Base-by-base conservation (phyloP, 2,888 invertebrate genomes). In the Andrena haemorrhoa region DNA sequence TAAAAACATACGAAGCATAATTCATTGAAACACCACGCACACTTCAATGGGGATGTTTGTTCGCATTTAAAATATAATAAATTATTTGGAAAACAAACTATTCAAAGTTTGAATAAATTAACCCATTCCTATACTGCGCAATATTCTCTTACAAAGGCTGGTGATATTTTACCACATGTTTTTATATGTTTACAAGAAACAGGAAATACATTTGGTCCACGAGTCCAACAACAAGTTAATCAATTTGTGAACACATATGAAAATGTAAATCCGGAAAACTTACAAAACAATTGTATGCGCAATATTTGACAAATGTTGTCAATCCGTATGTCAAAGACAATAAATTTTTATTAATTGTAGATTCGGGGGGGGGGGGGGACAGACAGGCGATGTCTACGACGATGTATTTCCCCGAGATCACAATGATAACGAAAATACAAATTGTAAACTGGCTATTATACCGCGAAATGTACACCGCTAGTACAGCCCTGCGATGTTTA, bases 401-500 rank as follows among this genome's bases (percentile, higher is more conserved):
- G 23, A 23, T 1, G 1, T 23, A 23, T 23, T 23, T 23, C 23
- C 23, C 1, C 0, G 23, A 23, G 23, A 23, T 23, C 0, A 23
- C 1, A 23, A 23, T 23, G n/a, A n/a, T n/a, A n/a, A n/a, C n/a
- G n/a, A n/a, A n/a, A 23, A 23, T 23, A 23, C 23, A 8, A 29
- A 29, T 20, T 66, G 33, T 29, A 29, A 33, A 16, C 33, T 29
- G 6, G 66, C 51, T 4, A n/a, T 31, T 51, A 49, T 66, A 51
- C 63, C 6, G 0, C 6, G 4, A 41, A 63, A 4, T 63, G 23
- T 63, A 53, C 31, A 10, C 51, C 33, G 6, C 29, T 66, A 29
- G 51, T 66, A n/a, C 66, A 53, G 16, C 51, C 51, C n/a, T 12
- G 51, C 20, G 51, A 66, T 31, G 66, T 53, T 2, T 66, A 53